These are phyloP conservation scores for Steatocranus sp. DNA, from an alignment of 2,797 vertebrate genomes.

Conservation along the genomic window DNA sequence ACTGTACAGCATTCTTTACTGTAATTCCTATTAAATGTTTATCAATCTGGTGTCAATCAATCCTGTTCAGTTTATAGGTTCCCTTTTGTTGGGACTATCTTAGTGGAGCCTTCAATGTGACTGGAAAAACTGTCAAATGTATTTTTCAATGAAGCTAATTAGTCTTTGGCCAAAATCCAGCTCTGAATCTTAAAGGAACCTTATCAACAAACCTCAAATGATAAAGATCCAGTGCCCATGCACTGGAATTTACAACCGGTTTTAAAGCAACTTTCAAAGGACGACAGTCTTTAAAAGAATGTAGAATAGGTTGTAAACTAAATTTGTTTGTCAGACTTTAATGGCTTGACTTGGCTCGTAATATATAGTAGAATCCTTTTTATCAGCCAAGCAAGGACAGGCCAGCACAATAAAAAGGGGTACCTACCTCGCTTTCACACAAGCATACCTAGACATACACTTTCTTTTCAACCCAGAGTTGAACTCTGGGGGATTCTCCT, in stretches of 20 bases:
- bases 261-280: conserved; percentile 59
- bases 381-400: conserved; percentile 51
- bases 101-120: neutral
- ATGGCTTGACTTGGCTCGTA: conserved; percentile 38
- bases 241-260: conserved; percentile 58
- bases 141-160: neutral
- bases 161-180: neutral
- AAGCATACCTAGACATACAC: neutral
- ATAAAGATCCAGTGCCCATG: conserved; percentile 35
- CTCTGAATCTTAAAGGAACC: neutral
- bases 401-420: conserved; percentile 18
- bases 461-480: neutral
- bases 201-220: conserved; percentile 30
- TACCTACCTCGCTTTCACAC: neutral
- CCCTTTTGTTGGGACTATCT: neutral
- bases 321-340: conserved; percentile 65
- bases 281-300: conserved; percentile 57
- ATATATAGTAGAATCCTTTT: conserved; percentile 33
- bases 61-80: neutral
- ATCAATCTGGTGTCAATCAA: neutral
- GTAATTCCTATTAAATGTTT: neutral
- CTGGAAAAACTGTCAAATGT: neutral
- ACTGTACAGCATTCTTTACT: neutral
- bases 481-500: neutral
- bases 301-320: conserved; percentile 60